Conservation (phyloP, 2,797 vertebrate species). For the Nannoperca australis region DNA sequence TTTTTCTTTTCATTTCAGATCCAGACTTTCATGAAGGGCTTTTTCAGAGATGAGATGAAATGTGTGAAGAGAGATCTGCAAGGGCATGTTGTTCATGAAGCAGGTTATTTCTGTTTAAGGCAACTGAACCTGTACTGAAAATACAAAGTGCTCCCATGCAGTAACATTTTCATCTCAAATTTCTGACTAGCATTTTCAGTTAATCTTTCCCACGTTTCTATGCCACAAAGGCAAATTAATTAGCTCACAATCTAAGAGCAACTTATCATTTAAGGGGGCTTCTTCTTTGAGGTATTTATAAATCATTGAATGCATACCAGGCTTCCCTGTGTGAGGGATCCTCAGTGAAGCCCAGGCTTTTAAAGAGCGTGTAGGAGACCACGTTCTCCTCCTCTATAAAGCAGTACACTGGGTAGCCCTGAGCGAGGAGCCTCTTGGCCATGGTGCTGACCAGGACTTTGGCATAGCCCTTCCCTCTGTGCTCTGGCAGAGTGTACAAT, state of each 20-base stretch:
- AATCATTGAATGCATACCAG: slow-evolving; percentile 55
- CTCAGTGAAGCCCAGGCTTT: slow-evolving; percentile 76
- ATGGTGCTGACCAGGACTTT: slow-evolving; percentile 70
- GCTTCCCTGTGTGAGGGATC: slow-evolving; percentile 63
- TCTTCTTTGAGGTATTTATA: slow-evolving; percentile 4
- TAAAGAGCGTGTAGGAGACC: slow-evolving; percentile 75
- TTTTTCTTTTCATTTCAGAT: slow-evolving; percentile 51
- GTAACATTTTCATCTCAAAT: not conserved
- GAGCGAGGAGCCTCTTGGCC: slow-evolving; percentile 66
- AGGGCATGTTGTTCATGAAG: not conserved
- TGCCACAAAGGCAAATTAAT: not conserved
- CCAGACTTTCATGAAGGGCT: slow-evolving; percentile 12
- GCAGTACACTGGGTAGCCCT: slow-evolving; percentile 75
- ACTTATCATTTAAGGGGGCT: too few relatives aligned
- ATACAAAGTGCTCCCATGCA: not conserved
- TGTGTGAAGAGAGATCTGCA: slow-evolving; percentile 2
- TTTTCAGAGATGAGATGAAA: slow-evolving; percentile 30
- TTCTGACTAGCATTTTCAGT: not conserved
- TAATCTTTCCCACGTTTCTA: not conserved
- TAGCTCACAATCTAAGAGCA: not conserved
- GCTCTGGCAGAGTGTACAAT: slow-evolving; percentile 77
- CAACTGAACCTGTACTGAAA: not conserved
- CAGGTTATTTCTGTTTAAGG: not conserved
- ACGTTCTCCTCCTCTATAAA: slow-evolving; percentile 75
- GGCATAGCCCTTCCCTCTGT: slow-evolving; percentile 80